Base-by-base conservation (phyloP, 2,888 invertebrate species). In the Dusona sp. region DNA sequence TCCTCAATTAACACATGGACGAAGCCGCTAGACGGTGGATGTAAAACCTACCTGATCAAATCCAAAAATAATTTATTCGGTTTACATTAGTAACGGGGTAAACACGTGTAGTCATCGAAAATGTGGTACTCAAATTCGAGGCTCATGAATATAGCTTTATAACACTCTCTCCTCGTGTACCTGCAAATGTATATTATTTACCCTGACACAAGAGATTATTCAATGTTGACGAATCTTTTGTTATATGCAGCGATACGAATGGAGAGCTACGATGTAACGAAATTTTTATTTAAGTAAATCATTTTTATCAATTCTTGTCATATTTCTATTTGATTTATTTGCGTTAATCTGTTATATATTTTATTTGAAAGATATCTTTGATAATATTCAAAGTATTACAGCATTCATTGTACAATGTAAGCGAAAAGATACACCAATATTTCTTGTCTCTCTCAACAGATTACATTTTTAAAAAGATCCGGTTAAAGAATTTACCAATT, bases 1-100 rank as follows among this genome's bases (percentile, higher is more conserved):
- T 82, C 74, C 78, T 74, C 78, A 82, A 82, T 85, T 82, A 85
- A 78, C 85, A 78, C 68, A 61, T 61, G 61, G 75, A 64, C 73
- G 64, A 42, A 36, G 61, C 36, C 29, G 51, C 36, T 82, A 74
- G 51, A 68, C 78, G 82, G 42, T 74, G 45, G 45, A 74, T 72
- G 82, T 70, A 85, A 79, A 51, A 65, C 25, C 22, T 51, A 33
- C 42, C 77, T 81, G 79, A 82, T 82, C 79, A 70, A 82, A 82
- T 72, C 42, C 29, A 64, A 51, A 38, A 79, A 79, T 82, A 79
- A 82, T 79, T 74, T 74, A 82, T 79, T 82, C 82, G 13, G 79
- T 77, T 74, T 77, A 65, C 72, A 80, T 80, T 78, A 54, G 64
- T 42, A 68, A 75, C 65, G 65, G 54, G 42, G 75, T 64, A 54